Conservation (phyloP, 1,140 invertebrate genomes). For the Potamilus streckersoni region DNA sequence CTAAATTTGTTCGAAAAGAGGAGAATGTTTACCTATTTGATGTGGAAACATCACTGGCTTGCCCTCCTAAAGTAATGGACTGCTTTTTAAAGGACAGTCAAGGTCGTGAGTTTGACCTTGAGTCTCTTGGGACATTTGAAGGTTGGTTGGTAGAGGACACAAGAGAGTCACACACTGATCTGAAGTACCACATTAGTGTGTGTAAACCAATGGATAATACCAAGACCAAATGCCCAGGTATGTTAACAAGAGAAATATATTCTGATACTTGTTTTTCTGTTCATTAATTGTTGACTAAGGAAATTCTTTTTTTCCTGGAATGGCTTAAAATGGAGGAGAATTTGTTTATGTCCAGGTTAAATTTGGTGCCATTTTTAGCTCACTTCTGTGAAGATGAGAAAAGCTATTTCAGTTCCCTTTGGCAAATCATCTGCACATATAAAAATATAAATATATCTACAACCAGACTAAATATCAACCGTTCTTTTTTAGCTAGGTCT, state of each 20-base stretch:
- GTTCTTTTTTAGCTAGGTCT: no score
- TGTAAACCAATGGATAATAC: slow-evolving; percentile 52
- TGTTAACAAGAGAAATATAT: background rate
- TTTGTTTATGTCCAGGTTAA: no score
- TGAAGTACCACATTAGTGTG: slow-evolving; percentile 58
- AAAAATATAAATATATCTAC: no score
- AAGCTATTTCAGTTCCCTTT: no score
- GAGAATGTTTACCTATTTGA: slow-evolving; percentile 41
- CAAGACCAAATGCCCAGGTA: slow-evolving; percentile 54
- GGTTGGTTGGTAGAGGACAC: slow-evolving; percentile 47
- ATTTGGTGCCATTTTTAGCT: no score
- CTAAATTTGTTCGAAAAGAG: slow-evolving; percentile 33
- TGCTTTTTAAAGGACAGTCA: slow-evolving; percentile 52
- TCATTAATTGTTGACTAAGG: no score
- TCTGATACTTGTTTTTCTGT: no score
- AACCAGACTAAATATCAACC: no score
- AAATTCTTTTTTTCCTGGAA: no score
- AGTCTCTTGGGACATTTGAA: slow-evolving; percentile 35
- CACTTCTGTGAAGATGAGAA: no score
- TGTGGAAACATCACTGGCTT: slow-evolving; percentile 55
- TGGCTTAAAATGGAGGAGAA: no score
- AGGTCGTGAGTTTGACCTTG: slow-evolving; percentile 56
- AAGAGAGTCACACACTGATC: slow-evolving; percentile 24
- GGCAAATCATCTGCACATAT: no score
- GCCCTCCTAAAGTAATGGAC: slow-evolving; percentile 48